Conservation (phyloP, 2,888 invertebrate species). For the Hyalella azteca region DNA sequence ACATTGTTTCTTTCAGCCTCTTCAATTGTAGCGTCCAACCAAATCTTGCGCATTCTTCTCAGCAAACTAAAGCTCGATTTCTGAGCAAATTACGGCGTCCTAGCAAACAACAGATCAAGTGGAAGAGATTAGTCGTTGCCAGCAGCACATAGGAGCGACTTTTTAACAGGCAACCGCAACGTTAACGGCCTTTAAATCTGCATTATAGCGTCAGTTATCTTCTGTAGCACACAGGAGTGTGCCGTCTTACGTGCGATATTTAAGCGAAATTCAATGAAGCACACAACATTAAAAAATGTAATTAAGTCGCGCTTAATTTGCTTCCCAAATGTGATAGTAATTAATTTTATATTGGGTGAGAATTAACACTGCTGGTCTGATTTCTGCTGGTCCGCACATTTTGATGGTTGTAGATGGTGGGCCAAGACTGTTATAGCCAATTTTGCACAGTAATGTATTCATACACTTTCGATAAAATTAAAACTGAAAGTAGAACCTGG, state of each 20-base stretch:
- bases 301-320: neutral
- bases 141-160: neutral
- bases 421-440: too few species aligned
- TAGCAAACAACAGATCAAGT: slow-evolving; percentile 19
- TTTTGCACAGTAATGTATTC: too few species aligned
- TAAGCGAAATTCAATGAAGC: neutral
- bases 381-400: too few species aligned
- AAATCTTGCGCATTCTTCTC: neutral
- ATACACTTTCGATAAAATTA: too few species aligned
- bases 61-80: neutral
- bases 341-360: too few species aligned
- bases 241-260: neutral
- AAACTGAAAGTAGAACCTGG: too few species aligned
- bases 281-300: neutral
- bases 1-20: too few species aligned
- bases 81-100: slow-evolving; percentile 4
- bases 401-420: too few species aligned
- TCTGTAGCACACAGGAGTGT: neutral
- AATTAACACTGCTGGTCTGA: too few species aligned
- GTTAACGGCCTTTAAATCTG: neutral
- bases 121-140: neutral
- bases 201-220: neutral
- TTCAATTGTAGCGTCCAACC: too few species aligned
- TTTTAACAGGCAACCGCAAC: neutral
- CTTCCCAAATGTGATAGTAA: too few species aligned